phyloP scores from a whole-genome alignment of 2,888 invertebrate species.

The Coelopa pilipes region DNA sequence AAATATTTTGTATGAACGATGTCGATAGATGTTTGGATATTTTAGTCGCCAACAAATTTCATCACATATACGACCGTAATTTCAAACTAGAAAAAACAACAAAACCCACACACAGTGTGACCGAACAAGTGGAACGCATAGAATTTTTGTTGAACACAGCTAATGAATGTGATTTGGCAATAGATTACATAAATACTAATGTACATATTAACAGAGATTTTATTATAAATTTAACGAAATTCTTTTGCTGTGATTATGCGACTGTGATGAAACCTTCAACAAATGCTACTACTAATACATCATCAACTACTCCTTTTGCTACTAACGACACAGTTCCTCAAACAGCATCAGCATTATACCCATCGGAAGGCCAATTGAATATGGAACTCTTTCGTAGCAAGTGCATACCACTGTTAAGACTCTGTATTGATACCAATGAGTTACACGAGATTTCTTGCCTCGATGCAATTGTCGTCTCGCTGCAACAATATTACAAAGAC shows the following conservation, averaged over 20 bases:
- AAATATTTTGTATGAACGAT: constrained; percentile 51
- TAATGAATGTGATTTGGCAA: constrained; percentile 57
- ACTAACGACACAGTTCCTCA: background rate
- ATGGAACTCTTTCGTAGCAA: constrained; percentile 52
- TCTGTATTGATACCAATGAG: constrained; percentile 60
- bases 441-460: constrained; percentile 57
- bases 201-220: constrained; percentile 59
- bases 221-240: constrained; percentile 59
- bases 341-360: constrained; percentile 21
- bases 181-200: constrained; percentile 63
- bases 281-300: too few species aligned
- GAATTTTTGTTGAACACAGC: constrained; percentile 53
- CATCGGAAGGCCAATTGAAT: constrained; percentile 40
- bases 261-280: constrained; percentile 47
- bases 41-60: constrained; percentile 52
- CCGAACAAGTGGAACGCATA: constrained; percentile 58
- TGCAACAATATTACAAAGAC: constrained; percentile 52
- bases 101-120: constrained; percentile 17
- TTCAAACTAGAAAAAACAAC: background rate
- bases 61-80: constrained; percentile 50
- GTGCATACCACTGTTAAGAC: constrained; percentile 58
- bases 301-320: too few species aligned
- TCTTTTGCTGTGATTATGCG: constrained; percentile 63
- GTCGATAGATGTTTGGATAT: constrained; percentile 50
- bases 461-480: constrained; percentile 55